A percentile compares a stretch with the other conserved stretches of the same genome.
Evolutionary conservation across 2,797 vertebrate species (phyloP).

Genomic region (Hydrocynus forskahlii): DNA sequence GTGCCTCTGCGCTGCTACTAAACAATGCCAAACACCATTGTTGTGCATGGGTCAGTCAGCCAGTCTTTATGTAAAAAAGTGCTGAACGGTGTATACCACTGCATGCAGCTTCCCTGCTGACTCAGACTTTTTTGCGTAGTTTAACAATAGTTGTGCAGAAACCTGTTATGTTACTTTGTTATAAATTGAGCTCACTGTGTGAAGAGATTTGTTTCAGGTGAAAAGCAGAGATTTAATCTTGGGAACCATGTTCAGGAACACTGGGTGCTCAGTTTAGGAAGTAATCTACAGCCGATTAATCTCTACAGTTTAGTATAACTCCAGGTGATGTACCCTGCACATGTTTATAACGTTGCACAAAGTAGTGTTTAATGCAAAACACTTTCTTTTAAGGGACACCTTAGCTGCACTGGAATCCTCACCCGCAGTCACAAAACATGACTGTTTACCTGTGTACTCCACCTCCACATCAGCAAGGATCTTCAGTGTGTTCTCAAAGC

Average conservation of each 20-base stretch:
- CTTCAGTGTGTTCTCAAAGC: slow-evolving; percentile 88
- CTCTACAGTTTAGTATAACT: not conserved
- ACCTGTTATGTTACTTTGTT: slow-evolving; percentile 5
- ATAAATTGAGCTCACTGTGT: not conserved
- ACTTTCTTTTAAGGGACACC: too few relatives aligned
- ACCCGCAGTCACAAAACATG: not conserved
- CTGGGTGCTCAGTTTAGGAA: not conserved
- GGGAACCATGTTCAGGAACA: not conserved
- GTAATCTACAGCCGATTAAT: not conserved
- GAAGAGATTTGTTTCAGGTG: not conserved
- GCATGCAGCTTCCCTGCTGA: slow-evolving; percentile 63
- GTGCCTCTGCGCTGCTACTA: slow-evolving; percentile 18
- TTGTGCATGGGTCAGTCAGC: slow-evolving; percentile 58
- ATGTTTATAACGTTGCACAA: not conserved
- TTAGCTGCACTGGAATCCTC: too few relatives aligned
- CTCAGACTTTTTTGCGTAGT: slow-evolving; percentile 45
- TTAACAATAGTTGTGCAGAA: slow-evolving; percentile 61
- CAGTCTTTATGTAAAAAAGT: slow-evolving; percentile 70
- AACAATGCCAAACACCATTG: slow-evolving; percentile 58
- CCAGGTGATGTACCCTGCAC: not conserved
- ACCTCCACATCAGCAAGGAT: slow-evolving; percentile 90
- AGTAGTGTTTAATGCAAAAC: too few relatives aligned
- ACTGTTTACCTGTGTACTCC: slow-evolving; percentile 86
- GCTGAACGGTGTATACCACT: slow-evolving; percentile 70
- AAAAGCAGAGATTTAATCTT: not conserved